Conservation (phyloP, 2,888 invertebrate genomes). For the Acleris cristana region DNA sequence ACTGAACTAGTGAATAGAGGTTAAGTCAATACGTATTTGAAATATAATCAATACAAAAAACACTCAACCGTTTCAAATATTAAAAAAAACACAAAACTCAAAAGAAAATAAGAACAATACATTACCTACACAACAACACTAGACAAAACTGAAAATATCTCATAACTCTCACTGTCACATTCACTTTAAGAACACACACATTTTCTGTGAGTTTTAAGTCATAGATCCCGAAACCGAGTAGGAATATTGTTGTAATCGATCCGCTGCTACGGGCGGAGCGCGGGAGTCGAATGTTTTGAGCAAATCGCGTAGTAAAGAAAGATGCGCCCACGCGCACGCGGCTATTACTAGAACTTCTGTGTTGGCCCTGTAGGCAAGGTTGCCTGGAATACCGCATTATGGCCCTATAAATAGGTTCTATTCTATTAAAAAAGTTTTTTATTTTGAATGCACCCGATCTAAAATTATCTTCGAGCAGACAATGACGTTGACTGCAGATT, state of each 20-base stretch:
- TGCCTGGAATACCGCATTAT: slow-evolving; percentile 61
- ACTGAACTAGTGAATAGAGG: no score
- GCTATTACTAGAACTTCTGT: slow-evolving; percentile 76
- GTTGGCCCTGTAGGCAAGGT: slow-evolving; percentile 75
- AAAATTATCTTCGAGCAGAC: slow-evolving; percentile 18
- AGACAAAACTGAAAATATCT: slow-evolving; percentile 73
- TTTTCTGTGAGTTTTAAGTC: no score
- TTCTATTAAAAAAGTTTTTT: slow-evolving; percentile 8
- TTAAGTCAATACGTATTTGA: no score
- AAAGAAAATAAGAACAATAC: slow-evolving; percentile 23
- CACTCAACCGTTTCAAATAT: not conserved
- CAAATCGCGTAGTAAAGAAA: slow-evolving; percentile 69
- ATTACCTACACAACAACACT: slow-evolving; percentile 70
- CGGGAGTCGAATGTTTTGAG: slow-evolving; percentile 71
- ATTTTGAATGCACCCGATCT: not conserved
- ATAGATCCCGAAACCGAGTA: slow-evolving; percentile 33
- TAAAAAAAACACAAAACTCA: slow-evolving; percentile 17
- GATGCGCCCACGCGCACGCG: slow-evolving; percentile 74
- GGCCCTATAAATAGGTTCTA: slow-evolving; percentile 38
- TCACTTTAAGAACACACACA: slow-evolving; percentile 20
- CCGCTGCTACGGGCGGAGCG: slow-evolving; percentile 49
- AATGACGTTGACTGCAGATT: slow-evolving; percentile 4
- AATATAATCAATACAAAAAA: not conserved
- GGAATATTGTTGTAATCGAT: slow-evolving; percentile 66
- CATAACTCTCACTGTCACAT: slow-evolving; percentile 52